Evolutionary conservation across 2,797 vertebrate species (phyloP).

Genomic region (Anolis apletophallus): DNA sequence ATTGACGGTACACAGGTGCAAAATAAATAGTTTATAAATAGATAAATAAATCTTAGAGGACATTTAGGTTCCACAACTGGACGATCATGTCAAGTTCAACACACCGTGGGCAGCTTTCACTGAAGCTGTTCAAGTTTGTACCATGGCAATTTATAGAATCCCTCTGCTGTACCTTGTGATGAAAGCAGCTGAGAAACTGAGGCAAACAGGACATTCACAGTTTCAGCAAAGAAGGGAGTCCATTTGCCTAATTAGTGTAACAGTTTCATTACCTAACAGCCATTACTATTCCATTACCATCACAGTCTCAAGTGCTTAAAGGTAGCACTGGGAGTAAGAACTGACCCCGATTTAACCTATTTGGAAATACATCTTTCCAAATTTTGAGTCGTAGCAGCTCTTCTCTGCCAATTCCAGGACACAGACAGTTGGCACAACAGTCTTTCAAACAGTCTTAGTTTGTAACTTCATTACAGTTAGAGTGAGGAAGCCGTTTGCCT

Average conservation of each 20-base stretch:
- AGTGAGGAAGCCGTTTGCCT: constrained; percentile 2
- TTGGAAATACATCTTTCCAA: background rate
- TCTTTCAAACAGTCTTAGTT: background rate
- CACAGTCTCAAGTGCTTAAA: background rate
- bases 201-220: constrained; percentile 47
- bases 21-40: constrained; percentile 76
- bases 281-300: background rate
- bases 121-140: constrained; percentile 66
- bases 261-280: constrained; percentile 37
- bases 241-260: constrained; percentile 65
- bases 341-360: background rate
- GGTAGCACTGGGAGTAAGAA: background rate
- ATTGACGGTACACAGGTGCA: constrained; percentile 45
- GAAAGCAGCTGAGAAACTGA: constrained; percentile 28
- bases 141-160: constrained; percentile 46
- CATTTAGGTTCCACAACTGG: constrained; percentile 33
- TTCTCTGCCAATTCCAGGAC: background rate
- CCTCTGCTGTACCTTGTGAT: constrained; percentile 7
- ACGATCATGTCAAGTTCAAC: constrained; percentile 49
- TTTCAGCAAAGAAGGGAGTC: constrained; percentile 20
- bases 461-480: background rate
- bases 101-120: constrained; percentile 38
- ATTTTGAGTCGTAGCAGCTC: background rate
- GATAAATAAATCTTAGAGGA: constrained; percentile 68
- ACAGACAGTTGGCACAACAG: background rate